phyloP scores from a whole-genome alignment of 2,113 vertebrate species.

The Phocoena sinus region DNA sequence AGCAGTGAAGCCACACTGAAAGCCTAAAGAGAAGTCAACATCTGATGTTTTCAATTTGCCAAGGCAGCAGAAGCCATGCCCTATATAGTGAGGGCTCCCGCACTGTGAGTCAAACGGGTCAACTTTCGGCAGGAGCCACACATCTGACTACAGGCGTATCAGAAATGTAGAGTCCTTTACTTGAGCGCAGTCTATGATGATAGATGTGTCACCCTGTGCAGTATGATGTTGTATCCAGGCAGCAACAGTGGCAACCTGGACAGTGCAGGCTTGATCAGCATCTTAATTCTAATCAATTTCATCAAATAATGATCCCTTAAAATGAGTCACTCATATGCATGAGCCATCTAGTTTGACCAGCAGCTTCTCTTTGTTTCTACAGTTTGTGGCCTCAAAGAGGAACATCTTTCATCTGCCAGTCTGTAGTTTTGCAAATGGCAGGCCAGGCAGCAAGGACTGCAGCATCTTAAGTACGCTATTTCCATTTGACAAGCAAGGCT shows the following conservation, averaged over 20 bases:
- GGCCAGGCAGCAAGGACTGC: background rate
- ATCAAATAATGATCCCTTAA: background rate
- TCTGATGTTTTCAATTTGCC: background rate
- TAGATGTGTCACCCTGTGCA: background rate
- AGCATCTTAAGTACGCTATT: background rate
- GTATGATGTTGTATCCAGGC: background rate
- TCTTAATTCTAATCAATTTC: background rate
- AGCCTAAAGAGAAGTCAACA: background rate
- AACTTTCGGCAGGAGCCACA: background rate
- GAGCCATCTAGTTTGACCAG: background rate
- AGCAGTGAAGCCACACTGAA: background rate
- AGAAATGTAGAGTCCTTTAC: background rate
- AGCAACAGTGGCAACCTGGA: background rate
- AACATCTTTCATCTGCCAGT: background rate
- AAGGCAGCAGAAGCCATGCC: background rate
- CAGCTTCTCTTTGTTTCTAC: background rate
- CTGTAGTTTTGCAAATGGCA: background rate
- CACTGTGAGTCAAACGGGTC: background rate
- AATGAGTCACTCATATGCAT: background rate
- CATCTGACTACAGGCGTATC: background rate
- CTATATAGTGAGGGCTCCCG: background rate
- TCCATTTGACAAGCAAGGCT: background rate
- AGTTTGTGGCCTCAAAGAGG: background rate
- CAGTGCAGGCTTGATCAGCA: background rate
- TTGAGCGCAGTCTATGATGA: background rate